phyloP scores from a whole-genome alignment of 2,888 invertebrate genomes.

The Pollenia angustigena region DNA sequence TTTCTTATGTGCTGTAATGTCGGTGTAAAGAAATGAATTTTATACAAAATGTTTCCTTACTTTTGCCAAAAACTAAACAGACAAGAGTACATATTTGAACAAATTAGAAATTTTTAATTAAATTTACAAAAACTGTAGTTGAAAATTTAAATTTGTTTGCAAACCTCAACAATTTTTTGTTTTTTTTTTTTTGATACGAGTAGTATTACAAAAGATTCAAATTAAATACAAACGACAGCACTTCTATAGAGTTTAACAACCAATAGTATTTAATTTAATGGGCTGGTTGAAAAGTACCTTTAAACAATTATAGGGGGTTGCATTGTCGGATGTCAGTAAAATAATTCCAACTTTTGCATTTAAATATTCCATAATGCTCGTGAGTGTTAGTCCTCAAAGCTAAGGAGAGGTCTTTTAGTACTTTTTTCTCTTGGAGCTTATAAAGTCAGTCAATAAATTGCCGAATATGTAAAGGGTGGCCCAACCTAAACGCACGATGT shows the following conservation, averaged over 20 bases:
- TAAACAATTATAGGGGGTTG: not conserved
- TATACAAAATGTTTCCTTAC: not conserved
- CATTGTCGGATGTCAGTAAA: too few species aligned
- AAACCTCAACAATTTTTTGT: constrained; percentile 70
- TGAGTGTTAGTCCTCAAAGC: too few species aligned
- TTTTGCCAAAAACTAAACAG: not conserved
- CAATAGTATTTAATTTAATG: not conserved
- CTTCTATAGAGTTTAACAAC: constrained; percentile 18
- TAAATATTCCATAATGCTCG: too few species aligned
- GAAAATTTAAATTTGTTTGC: constrained; percentile 68
- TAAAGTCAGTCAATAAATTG: too few species aligned
- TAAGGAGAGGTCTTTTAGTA: too few species aligned
- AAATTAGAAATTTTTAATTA: constrained; percentile 60
- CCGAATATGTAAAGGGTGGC: too few species aligned
- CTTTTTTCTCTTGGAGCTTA: too few species aligned
- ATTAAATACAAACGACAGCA: constrained; percentile 55
- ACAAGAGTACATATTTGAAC: constrained; percentile 1
- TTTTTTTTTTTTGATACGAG: constrained; percentile 20
- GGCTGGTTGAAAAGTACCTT: constrained; percentile 24
- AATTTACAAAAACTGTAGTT: constrained; percentile 64
- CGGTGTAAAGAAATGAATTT: not conserved
- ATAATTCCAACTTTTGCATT: too few species aligned
- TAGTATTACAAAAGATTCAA: constrained; percentile 47
- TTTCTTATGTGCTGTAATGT: not conserved
- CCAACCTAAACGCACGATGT: too few species aligned